A percentile compares a stretch with the other conserved stretches of the same genome.
Evolutionary conservation across 1,140 invertebrate genomes (phyloP).

Genomic region (Zaprionus lachaisei): DNA sequence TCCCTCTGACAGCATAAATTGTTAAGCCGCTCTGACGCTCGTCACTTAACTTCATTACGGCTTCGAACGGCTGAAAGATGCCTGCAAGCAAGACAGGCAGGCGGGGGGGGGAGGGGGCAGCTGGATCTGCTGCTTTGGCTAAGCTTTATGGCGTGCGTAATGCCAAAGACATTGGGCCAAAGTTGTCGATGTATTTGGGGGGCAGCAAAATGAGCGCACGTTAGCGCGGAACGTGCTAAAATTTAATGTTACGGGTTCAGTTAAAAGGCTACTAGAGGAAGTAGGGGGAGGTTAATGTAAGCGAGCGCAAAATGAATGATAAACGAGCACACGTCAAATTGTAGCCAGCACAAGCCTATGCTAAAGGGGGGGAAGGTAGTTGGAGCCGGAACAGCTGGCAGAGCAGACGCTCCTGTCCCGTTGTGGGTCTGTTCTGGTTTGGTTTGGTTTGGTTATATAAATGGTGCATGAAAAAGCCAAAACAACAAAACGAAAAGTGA

Average conservation of each 20-base stretch:
- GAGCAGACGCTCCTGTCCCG: constrained; percentile 35
- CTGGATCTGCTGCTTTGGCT: constrained; percentile 51
- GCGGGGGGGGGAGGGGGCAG: neutral
- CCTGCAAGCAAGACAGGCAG: constrained; percentile 11
- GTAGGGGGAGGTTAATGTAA: constrained; percentile 57
- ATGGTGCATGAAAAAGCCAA: constrained; percentile 82
- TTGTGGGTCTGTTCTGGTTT: neutral
- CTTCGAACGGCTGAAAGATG: constrained; percentile 46
- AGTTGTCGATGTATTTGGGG: constrained; percentile 9
- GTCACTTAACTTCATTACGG: constrained; percentile 79
- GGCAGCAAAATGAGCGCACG: constrained; percentile 70
- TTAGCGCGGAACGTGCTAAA: constrained; percentile 78
- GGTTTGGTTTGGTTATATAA: constrained; percentile 67
- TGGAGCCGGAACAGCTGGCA: constrained; percentile 63
- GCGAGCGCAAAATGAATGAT: constrained; percentile 83
- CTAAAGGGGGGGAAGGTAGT: no score
- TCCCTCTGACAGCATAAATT: constrained; percentile 52
- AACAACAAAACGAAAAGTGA: constrained; percentile 78
- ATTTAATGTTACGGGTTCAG: constrained; percentile 76
- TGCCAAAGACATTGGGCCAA: constrained; percentile 51
- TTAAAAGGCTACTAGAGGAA: constrained; percentile 3
- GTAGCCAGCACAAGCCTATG: constrained; percentile 42
- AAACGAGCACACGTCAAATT: constrained; percentile 84
- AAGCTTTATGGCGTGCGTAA: constrained; percentile 84
- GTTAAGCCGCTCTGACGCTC: constrained; percentile 69